phyloP scores from a whole-genome alignment of 2,113 vertebrate species.

The Nematolebias whitei region DNA sequence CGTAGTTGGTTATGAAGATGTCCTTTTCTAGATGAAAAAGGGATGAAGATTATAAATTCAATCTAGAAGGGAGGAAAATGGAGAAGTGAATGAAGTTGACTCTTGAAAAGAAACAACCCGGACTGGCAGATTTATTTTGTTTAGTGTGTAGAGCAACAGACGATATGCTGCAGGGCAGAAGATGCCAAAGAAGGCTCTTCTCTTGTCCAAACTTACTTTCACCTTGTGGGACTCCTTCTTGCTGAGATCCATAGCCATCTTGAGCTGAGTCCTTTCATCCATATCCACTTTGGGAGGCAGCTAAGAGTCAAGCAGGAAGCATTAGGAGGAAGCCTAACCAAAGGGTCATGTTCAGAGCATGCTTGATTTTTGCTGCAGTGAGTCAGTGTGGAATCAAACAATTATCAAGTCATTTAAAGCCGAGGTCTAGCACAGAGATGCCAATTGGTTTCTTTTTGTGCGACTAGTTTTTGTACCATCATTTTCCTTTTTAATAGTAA shows the following conservation, averaged over 20 bases:
- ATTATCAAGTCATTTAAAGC: background rate
- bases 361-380: conserved; percentile 16
- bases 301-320: conserved; percentile 65
- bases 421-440: background rate
- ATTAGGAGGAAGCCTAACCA: conserved; percentile 48
- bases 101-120: conserved; percentile 1
- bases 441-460: too few relatives aligned
- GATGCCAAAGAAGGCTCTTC: conserved; percentile 22
- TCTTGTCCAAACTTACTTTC: conserved; percentile 55
- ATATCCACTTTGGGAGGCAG: conserved; percentile 78
- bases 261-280: conserved; percentile 93
- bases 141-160: conserved; percentile 28
- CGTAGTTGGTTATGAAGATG: conserved; percentile 8
- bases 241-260: conserved; percentile 93
- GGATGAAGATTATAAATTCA: conserved; percentile 1
- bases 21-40: conserved; percentile 18
- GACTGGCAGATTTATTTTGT: conserved; percentile 8
- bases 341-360: conserved; percentile 9
- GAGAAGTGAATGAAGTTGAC: conserved; percentile 45
- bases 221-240: conserved; percentile 93
- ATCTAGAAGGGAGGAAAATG: conserved; percentile 15
- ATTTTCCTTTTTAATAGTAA: too few relatives aligned
- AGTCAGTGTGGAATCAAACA: background rate
- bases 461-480: too few relatives aligned
- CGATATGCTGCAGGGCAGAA: conserved; percentile 15